Evolutionary conservation across 1,140 invertebrate genomes (phyloP).

Genomic region (Microplitis demolitor): DNA sequence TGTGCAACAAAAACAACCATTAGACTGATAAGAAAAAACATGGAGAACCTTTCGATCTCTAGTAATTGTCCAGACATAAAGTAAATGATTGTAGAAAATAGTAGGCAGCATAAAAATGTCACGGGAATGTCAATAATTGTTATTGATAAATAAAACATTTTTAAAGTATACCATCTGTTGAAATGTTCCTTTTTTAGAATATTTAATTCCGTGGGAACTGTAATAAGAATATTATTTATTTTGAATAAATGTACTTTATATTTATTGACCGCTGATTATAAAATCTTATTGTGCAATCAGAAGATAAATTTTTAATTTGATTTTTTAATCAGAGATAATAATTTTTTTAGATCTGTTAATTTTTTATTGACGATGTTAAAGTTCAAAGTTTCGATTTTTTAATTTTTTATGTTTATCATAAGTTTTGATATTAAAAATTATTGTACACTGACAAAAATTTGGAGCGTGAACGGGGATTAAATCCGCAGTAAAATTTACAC

Average conservation of each 20-base stretch:
- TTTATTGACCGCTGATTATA: neutral
- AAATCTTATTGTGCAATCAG: too few species aligned
- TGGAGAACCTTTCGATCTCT: slow-evolving; percentile 75
- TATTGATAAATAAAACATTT: slow-evolving; percentile 87
- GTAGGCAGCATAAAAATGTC: slow-evolving; percentile 73
- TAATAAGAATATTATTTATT: slow-evolving; percentile 43
- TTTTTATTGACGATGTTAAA: too few species aligned
- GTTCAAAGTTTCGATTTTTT: too few species aligned
- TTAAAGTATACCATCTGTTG: slow-evolving; percentile 95
- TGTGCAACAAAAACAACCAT: slow-evolving; percentile 87
- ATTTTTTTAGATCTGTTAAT: too few species aligned
- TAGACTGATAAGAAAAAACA: slow-evolving; percentile 82
- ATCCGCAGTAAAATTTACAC: too few species aligned
- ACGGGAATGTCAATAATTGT: slow-evolving; percentile 83
- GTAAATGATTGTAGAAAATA: slow-evolving; percentile 85
- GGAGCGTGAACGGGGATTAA: too few species aligned
- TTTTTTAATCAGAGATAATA: too few species aligned
- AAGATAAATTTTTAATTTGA: too few species aligned
- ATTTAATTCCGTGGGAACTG: slow-evolving; percentile 90
- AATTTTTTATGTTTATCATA: too few species aligned
- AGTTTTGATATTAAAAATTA: too few species aligned
- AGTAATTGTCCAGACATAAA: slow-evolving; percentile 84
- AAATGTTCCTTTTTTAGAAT: slow-evolving; percentile 92
- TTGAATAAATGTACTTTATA: neutral
- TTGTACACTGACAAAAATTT: too few species aligned